A percentile compares a stretch with the other conserved stretches of the same genome.
phyloP scores from a whole-genome alignment of 1,140 invertebrate species.

The Anastatus disparis region DNA sequence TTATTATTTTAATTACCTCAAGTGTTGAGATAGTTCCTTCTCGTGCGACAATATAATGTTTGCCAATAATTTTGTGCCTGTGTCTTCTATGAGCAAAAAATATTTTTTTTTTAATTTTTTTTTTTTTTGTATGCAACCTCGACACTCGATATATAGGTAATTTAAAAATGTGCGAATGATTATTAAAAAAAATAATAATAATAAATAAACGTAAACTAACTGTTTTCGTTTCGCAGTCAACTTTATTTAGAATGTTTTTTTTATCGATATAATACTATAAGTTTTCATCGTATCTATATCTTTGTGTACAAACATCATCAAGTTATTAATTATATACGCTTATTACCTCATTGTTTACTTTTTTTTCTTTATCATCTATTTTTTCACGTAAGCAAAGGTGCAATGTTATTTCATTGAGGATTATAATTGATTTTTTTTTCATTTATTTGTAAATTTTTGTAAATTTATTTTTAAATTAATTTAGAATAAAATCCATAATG shows the following conservation, averaged over 20 bases:
- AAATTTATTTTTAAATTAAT: no score
- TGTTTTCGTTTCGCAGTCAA: constrained; percentile 7
- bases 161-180: constrained; percentile 15
- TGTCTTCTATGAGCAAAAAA: background rate
- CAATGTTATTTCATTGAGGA: constrained; percentile 16
- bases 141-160: constrained; percentile 22
- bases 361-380: background rate
- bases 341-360: constrained; percentile 22
- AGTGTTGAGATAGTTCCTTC: constrained; percentile 59
- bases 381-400: constrained; percentile 1
- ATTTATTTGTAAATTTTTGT: no score
- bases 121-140: constrained; percentile 16
- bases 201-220: background rate
- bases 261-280: background rate
- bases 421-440: no score
- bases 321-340: constrained; percentile 28
- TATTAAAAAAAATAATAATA: background rate
- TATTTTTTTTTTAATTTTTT: no score
- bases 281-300: constrained; percentile 2
- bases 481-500: no score
- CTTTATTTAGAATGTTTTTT: constrained; percentile 14
- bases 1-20: constrained; percentile 57
- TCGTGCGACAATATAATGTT: constrained; percentile 42
- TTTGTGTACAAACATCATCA: constrained; percentile 29
- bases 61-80: constrained; percentile 7